Conservation (phyloP, 2,113 vertebrate species). For the Elachura formosa region DNA sequence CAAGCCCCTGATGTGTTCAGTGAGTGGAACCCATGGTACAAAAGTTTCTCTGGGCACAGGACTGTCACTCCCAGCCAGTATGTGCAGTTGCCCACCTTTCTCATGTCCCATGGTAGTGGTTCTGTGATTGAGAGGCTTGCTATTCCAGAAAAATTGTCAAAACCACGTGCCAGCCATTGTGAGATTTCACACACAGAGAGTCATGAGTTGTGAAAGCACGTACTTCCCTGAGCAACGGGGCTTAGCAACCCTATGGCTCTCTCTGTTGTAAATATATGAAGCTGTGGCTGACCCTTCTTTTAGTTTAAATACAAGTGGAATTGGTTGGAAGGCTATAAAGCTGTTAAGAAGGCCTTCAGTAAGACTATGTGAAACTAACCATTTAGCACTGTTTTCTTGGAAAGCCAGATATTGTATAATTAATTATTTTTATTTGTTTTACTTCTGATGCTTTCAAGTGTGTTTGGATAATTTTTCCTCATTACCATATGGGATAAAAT, state of each 20-base stretch:
- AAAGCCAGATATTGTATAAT: background rate
- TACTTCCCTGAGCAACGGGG: background rate
- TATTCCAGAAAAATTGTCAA: background rate
- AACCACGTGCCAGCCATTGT: background rate
- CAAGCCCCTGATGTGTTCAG: fast-evolving
- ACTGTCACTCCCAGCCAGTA: background rate
- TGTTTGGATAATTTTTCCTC: background rate
- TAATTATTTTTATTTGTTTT: background rate
- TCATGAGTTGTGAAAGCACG: background rate
- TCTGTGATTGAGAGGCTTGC: background rate
- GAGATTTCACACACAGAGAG: background rate
- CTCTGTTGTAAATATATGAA: background rate
- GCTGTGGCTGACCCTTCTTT: background rate
- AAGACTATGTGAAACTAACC: background rate
- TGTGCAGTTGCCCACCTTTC: background rate
- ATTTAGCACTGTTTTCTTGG: background rate
- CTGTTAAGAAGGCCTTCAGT: background rate
- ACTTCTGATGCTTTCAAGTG: background rate
- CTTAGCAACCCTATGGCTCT: background rate
- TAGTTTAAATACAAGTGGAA: background rate
- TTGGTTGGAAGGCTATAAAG: background rate
- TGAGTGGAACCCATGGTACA: background rate
- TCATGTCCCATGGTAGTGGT: background rate
- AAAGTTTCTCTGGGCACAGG: background rate
- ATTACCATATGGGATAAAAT: background rate